A percentile compares a stretch with the other conserved stretches of the same genome.
Conservation (phyloP, 1,140 invertebrate genomes). For the Planococcus citri region DNA sequence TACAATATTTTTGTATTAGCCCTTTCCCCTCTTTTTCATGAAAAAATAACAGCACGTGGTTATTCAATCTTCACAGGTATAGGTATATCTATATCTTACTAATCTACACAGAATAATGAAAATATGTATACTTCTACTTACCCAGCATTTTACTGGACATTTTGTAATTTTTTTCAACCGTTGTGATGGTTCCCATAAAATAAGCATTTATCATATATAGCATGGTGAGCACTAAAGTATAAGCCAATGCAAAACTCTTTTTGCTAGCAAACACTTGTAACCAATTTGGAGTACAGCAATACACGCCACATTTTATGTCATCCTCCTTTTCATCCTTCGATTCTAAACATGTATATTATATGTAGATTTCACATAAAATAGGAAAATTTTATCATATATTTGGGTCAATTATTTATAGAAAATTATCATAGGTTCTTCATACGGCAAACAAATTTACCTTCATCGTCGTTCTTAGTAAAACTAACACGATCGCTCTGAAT, state of each 20-base stretch:
- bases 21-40: no score
- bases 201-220: slow-evolving; percentile 62
- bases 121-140: slow-evolving; percentile 30
- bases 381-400: background rate
- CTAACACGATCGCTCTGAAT: no score
- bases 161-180: slow-evolving; percentile 66
- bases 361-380: background rate
- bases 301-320: slow-evolving; percentile 49
- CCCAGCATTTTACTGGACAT: slow-evolving; percentile 62
- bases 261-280: slow-evolving; percentile 59
- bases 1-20: no score
- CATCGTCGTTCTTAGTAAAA: no score
- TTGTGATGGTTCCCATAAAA: slow-evolving; percentile 63
- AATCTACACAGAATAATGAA: no score
- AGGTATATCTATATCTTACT: no score
- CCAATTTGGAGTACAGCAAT: slow-evolving; percentile 41
- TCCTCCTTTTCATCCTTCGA: slow-evolving; percentile 30
- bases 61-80: no score
- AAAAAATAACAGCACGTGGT: no score
- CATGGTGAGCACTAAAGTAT: slow-evolving; percentile 55
- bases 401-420: background rate
- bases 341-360: background rate
- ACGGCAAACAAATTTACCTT: no score
- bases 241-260: slow-evolving; percentile 57
- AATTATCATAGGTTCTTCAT: background rate